Evolutionary conservation across 2,888 invertebrate species (phyloP).

Genomic region (Chymomyza fuscimana): DNA sequence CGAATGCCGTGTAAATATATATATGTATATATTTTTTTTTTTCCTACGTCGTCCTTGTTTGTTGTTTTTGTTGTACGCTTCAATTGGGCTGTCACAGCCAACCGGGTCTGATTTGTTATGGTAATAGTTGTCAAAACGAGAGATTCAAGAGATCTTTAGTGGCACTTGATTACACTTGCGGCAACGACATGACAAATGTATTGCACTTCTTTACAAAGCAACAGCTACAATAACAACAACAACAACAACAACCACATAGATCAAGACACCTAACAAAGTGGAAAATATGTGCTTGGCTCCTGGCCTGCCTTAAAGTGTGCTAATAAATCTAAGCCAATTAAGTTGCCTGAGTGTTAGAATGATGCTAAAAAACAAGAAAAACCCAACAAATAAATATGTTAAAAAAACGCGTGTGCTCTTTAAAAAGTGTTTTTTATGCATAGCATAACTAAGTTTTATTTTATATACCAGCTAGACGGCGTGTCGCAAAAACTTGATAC

Average conservation of each 20-base stretch:
- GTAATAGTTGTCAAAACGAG: slow-evolving; percentile 67
- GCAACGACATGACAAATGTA: slow-evolving; percentile 9
- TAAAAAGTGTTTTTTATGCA: background rate
- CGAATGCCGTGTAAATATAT: background rate
- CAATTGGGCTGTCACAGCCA: slow-evolving; percentile 70
- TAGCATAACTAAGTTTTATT: slow-evolving; percentile 12
- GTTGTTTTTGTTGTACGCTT: slow-evolving; percentile 38
- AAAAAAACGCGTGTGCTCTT: slow-evolving; percentile 23
- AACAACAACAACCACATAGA: slow-evolving; percentile 18
- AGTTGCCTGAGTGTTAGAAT: slow-evolving; percentile 33
- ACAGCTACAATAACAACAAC: background rate
- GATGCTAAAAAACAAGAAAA: slow-evolving; percentile 22
- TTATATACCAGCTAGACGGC: slow-evolving; percentile 24
- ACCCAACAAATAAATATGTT: slow-evolving; percentile 20
- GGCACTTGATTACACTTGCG: slow-evolving; percentile 67
- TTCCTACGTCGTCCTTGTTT: slow-evolving; percentile 20
- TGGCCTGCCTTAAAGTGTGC: slow-evolving; percentile 37
- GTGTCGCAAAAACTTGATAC: slow-evolving; percentile 13
- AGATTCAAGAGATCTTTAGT: slow-evolving; percentile 67
- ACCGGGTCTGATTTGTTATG: slow-evolving; percentile 64
- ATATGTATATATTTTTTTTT: slow-evolving; percentile 31
- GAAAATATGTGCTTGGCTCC: background rate
- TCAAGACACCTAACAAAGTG: slow-evolving; percentile 21
- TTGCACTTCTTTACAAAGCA: background rate
- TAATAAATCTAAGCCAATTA: slow-evolving; percentile 65